Base-by-base conservation (phyloP, 2,113 vertebrate species). In the Lepus americanus region DNA sequence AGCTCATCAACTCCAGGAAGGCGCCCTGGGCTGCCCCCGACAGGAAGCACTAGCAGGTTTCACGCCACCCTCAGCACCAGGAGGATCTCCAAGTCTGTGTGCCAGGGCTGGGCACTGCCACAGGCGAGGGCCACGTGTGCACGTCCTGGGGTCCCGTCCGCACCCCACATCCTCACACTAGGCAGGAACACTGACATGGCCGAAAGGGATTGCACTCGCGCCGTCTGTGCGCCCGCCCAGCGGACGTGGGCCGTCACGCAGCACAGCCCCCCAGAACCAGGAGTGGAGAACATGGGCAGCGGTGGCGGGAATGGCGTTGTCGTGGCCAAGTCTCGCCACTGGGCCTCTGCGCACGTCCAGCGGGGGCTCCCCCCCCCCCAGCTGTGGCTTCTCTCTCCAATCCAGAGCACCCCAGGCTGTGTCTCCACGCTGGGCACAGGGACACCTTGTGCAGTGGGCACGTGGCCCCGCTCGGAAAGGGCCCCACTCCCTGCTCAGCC, bases 241-340 rank as follows among this genome's bases (percentile, higher is more conserved):
- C 5, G 39, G 39, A 39, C 39, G 5, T 39, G 39, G 39, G 39
- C 39, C 39, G 5, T 39, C 39, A 39, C 39, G 39, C 39, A 39
- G n/a, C 10, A 25, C 11, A 23, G 5, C 10, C 20, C 13, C 31
- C 77, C 51, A 3, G 25, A 78, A 76, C 39, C 39, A 49, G 12
- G 3, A 27, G 10, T 20, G 8, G 4, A 23, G 25, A 9, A n/a
- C 53, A 23, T 0, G 1, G 1, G 17, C 69, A 3, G 22, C 8
- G 2, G 23, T 0, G 12, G 9, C 25, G 39, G 39, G 39, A 39
- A 39, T 39, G 55, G 55, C 4, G 19, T 16, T 59, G 53, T 17
- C 53, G 53, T 17, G 16, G 9, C 33, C 14, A 6, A 31, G 61
- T 16, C n/a, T 44, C 16, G 1, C 5, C 84, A 20, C 0, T 3